Evolutionary conservation across 2,113 vertebrate species (phyloP), one percentile per base, ranked within the genome.

Genomic region (Coregonus clupeaformis): DNA sequence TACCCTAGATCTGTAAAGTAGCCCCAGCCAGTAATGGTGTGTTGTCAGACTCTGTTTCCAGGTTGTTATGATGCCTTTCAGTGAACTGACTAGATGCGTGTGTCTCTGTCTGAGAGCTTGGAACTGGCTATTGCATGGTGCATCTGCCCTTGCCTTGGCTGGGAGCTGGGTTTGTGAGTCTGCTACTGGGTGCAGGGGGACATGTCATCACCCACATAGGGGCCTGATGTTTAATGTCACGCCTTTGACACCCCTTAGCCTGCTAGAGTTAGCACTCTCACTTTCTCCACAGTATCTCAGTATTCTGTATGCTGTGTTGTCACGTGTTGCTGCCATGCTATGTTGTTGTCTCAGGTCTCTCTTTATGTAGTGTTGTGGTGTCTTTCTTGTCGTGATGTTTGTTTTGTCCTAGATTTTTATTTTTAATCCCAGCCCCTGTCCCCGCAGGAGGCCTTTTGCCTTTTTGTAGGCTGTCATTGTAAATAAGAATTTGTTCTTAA

Each of bases 161-260:
- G 22, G 29, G 72, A 69, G 66, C 36, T 42, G 36, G 36, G 9
- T 42, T 42, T 45, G 71, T 65, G 36, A 7, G 36, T 42, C 68
- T 75, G 75, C 66, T 77, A 82, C 69, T 65, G 74, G 78, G 73
- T 67, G 47, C 76, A 76, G 73, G 67, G 74, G 71, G 30, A 24
- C 83, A 74, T 79, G 84, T 82, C 82, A 76, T 85, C 84, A 81
- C 75, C 77, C 76, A 80, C 72, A 60, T 81, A 27, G 76, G 77
- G 67, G 80, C 87, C 88, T 90, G 86, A 89, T 89, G 87, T 85
- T 89, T 67, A 14, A 71, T 81, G 84, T 75, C 72, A 57, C 57
- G 2, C 27, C 1, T 42, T 42, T 42, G 36, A 77, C 63, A 60
- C 60, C 77, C 60, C 75, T 69, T 75, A 74, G 11, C 74, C 74